Evolutionary conservation across 2,113 vertebrate species (phyloP).

Genomic region (Axis porcinus): DNA sequence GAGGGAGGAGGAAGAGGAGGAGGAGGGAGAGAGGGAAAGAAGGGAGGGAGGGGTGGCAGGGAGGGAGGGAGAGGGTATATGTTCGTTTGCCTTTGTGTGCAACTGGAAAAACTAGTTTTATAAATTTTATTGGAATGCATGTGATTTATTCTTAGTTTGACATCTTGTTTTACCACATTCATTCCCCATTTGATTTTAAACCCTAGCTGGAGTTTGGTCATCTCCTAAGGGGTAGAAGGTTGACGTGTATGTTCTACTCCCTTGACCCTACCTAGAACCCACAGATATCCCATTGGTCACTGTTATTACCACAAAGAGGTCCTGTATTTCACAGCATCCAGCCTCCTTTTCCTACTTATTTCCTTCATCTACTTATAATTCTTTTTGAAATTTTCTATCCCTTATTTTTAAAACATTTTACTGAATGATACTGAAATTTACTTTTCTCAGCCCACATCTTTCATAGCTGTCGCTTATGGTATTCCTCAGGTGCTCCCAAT

Average conservation of each 20-base stretch:
- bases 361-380: background rate
- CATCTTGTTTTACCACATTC: constrained; percentile 3
- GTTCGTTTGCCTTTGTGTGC: background rate
- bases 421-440: background rate
- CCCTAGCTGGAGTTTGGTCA: background rate
- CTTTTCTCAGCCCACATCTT: background rate
- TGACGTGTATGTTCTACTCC: background rate
- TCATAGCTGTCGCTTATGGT: background rate
- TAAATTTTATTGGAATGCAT: background rate
- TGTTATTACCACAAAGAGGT: background rate
- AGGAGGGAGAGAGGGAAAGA: background rate
- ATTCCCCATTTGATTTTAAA: background rate
- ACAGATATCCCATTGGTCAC: background rate
- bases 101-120: constrained; percentile 43
- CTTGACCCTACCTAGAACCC: background rate
- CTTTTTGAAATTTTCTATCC: background rate
- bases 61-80: background rate
- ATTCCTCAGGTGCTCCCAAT: background rate
- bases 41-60: background rate
- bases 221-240: background rate
- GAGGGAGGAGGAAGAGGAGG: background rate
- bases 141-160: background rate
- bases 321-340: background rate
- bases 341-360: background rate
- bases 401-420: constrained; percentile 44